phyloP scores from a whole-genome alignment of 2,888 invertebrate genomes.

The Leptinotarsa tumamoca region DNA sequence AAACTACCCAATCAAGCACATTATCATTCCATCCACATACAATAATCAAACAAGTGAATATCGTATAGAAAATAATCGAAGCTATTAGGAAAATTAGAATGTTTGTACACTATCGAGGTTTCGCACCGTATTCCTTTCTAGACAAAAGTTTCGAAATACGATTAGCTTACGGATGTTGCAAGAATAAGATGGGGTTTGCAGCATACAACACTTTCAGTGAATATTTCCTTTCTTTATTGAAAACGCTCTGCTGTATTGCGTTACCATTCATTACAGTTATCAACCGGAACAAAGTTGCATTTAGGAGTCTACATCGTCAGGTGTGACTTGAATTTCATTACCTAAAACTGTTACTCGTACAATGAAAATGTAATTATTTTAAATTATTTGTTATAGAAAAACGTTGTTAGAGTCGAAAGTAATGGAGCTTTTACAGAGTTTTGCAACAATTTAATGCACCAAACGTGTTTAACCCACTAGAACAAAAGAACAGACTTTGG shows the following conservation, averaged over 20 bases:
- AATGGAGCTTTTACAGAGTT: no score
- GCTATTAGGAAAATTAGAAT: conserved; percentile 1
- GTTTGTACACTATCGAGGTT: not conserved
- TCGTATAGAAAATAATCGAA: not conserved
- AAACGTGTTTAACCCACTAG: no score
- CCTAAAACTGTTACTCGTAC: not conserved
- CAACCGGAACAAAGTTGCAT: conserved; percentile 1
- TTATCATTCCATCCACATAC: not conserved
- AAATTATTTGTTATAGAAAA: no score
- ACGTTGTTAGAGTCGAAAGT: no score
- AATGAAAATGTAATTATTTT: no score
- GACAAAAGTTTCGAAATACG: conserved; percentile 24
- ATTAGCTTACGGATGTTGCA: conserved; percentile 20
- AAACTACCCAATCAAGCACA: not conserved
- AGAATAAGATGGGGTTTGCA: conserved; percentile 20
- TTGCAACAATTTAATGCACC: no score
- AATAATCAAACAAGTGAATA: conserved; percentile 9
- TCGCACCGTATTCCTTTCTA: conserved; percentile 19
- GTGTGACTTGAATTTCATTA: not conserved
- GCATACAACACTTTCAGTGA: conserved; percentile 11
- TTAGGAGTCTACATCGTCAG: not conserved
- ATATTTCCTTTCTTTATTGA: conserved; percentile 25
- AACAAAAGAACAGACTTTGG: no score
- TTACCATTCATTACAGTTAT: not conserved
- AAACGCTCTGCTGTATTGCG: conserved; percentile 1